Conservation (phyloP, 2,888 invertebrate genomes). For the Drosophila maculinotata region DNA sequence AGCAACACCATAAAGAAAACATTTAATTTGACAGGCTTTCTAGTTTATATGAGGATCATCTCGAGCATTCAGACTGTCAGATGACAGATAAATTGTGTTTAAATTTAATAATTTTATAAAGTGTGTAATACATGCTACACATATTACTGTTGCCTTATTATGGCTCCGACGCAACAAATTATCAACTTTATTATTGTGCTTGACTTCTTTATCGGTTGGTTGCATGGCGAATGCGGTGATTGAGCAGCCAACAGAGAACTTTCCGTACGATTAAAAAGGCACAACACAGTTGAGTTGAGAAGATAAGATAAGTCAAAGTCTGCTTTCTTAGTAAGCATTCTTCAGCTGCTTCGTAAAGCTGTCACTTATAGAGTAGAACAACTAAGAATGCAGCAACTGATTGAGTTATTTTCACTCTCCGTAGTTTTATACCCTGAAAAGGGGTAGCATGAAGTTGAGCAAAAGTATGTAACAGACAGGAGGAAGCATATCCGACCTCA, state of each 20-base stretch:
- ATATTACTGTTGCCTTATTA: neutral
- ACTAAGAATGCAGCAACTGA: conserved; percentile 41
- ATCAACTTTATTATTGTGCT: conserved; percentile 48
- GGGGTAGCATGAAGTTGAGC: too few relatives aligned
- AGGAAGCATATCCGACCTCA: too few relatives aligned
- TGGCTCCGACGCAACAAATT: conserved; percentile 21
- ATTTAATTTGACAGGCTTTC: neutral
- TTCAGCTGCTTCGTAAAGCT: conserved; percentile 9
- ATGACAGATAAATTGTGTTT: neutral
- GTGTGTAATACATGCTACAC: neutral
- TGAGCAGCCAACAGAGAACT: conserved; percentile 39
- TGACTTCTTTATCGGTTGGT: conserved; percentile 59
- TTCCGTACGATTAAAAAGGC: conserved; percentile 26
- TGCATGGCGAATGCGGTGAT: conserved; percentile 41
- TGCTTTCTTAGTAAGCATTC: conserved; percentile 23
- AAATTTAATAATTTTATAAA: neutral
- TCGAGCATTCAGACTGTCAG: neutral
- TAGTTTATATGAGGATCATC: neutral
- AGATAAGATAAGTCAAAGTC: conserved; percentile 56
- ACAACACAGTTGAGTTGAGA: conserved; percentile 5
- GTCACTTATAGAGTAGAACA: neutral
- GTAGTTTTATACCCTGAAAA: too few relatives aligned
- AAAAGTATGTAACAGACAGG: too few relatives aligned
- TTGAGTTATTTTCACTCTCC: conserved; percentile 28
- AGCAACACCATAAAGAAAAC: neutral